Conservation (phyloP, 2,797 vertebrate species). For the Apogon hyalosoma region DNA sequence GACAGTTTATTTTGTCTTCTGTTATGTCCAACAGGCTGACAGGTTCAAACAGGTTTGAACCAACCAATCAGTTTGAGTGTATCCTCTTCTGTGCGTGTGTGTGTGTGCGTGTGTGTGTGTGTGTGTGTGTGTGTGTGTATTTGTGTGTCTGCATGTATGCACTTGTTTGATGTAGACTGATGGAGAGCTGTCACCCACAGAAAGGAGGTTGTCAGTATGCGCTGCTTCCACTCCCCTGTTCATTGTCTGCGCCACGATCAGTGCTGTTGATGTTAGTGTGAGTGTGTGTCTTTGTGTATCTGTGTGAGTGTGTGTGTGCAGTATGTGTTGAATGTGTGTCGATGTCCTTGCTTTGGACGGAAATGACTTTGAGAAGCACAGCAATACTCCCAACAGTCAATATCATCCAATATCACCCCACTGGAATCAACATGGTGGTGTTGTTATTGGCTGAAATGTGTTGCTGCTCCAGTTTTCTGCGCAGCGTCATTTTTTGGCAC, state of each 20-base stretch:
- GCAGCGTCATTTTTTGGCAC: conserved; percentile 58
- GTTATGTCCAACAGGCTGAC: conserved; percentile 56
- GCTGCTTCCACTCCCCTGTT: conserved; percentile 44
- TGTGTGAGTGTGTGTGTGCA: conserved; percentile 5
- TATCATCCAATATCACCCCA: conserved; percentile 77
- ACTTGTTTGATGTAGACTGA: conserved; percentile 68
- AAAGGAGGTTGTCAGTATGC: conserved; percentile 70
- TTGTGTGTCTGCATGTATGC: conserved; percentile 42
- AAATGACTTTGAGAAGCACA: conserved; percentile 80
- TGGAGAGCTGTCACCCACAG: conserved; percentile 73
- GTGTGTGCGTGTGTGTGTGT: conserved; percentile 17
- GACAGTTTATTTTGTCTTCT: conserved; percentile 56
- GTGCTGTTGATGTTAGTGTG: conserved; percentile 26
- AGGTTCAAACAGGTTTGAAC: conserved; percentile 62
- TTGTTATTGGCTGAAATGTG: conserved; percentile 78
- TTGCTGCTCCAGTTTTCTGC: conserved; percentile 49
- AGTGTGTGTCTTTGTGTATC: conserved; percentile 9
- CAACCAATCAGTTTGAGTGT: conserved; percentile 55
- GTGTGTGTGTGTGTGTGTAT: conserved; percentile 11
- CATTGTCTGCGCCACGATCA: conserved; percentile 67
- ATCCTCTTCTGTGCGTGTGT: conserved; percentile 14
- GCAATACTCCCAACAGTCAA: conserved; percentile 75
- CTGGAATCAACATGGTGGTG: conserved; percentile 73
- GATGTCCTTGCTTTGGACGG: conserved; percentile 75
- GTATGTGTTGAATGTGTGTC: conserved; percentile 49